Evolutionary conservation across 30 jellyfish, hydroid and myxozoan species (phyloP).

Genomic region (Aurelia coerulea): DNA sequence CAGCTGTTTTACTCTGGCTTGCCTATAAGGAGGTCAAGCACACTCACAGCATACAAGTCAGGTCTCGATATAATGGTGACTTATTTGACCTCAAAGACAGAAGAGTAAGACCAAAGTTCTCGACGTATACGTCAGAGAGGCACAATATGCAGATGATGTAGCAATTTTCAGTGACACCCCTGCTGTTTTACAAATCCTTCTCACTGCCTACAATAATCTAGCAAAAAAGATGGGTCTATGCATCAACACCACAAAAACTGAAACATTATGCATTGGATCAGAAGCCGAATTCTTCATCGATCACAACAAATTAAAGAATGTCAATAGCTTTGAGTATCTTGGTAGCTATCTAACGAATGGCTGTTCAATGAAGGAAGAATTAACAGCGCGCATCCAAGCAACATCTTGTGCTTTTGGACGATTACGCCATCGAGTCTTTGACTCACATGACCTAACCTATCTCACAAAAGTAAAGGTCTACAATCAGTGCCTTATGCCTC

Average conservation of each 20-base stretch:
- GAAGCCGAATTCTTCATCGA: slow-evolving; percentile 59
- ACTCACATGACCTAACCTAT: slow-evolving; percentile 24
- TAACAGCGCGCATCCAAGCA: slow-evolving; percentile 48
- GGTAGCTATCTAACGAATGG: slow-evolving; percentile 60
- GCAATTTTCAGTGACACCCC: slow-evolving; percentile 70
- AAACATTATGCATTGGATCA: slow-evolving; percentile 66
- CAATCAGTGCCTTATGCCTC: neutral
- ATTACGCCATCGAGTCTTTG: slow-evolving; percentile 47
- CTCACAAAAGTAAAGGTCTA: slow-evolving; percentile 33
- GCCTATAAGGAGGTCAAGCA: slow-evolving; percentile 54
- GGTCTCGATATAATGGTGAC: slow-evolving; percentile 68
- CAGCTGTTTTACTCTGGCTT: slow-evolving; percentile 68
- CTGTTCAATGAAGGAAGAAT: slow-evolving; percentile 59
- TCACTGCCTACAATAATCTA: slow-evolving; percentile 51
- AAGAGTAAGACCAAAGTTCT: too few relatives aligned
- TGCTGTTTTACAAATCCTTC: slow-evolving; percentile 50
- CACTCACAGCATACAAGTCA: slow-evolving; percentile 36
- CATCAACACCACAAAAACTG: slow-evolving; percentile 68
- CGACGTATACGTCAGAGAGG: slow-evolving; percentile 53
- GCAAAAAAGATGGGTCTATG: slow-evolving; percentile 67
- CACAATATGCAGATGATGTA: slow-evolving; percentile 71
- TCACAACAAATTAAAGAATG: slow-evolving; percentile 40
- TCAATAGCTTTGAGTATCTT: slow-evolving; percentile 61
- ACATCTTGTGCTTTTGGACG: slow-evolving; percentile 52
- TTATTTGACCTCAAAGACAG: slow-evolving; percentile 51